phyloP scores from a whole-genome alignment of 2,113 vertebrate genomes.

The Carollia perspicillata region DNA sequence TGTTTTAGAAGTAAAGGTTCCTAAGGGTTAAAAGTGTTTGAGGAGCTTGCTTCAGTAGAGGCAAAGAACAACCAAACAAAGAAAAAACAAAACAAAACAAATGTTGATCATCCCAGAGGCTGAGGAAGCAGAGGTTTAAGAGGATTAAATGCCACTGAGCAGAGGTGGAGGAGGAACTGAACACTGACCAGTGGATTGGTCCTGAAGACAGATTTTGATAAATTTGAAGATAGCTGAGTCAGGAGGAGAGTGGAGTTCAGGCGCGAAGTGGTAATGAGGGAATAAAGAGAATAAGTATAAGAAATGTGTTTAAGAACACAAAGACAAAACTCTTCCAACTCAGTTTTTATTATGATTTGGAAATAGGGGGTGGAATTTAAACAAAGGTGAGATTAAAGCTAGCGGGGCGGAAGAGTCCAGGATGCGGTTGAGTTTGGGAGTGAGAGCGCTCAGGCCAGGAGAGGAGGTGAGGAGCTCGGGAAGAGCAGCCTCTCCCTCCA shows the following conservation, averaged over 20 bases:
- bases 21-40: neutral
- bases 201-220: conserved; percentile 33
- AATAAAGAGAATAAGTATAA: neutral
- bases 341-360: neutral
- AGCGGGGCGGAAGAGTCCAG: neutral
- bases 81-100: neutral
- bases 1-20: neutral
- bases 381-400: neutral
- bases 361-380: neutral
- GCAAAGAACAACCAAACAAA: neutral
- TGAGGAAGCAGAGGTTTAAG: neutral
- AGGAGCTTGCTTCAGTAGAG: neutral
- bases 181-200: conserved; percentile 10
- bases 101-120: neutral
- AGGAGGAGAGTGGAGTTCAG: neutral
- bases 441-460: fast-evolving
- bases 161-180: neutral
- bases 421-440: neutral
- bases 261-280: neutral
- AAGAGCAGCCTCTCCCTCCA: neutral
- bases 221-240: neutral
- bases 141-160: neutral
- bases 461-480: fast-evolving
- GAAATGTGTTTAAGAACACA: neutral
- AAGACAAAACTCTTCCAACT: neutral